Evolutionary conservation across 1,140 invertebrate genomes (phyloP).

Genomic region (Calosoma granatense): DNA sequence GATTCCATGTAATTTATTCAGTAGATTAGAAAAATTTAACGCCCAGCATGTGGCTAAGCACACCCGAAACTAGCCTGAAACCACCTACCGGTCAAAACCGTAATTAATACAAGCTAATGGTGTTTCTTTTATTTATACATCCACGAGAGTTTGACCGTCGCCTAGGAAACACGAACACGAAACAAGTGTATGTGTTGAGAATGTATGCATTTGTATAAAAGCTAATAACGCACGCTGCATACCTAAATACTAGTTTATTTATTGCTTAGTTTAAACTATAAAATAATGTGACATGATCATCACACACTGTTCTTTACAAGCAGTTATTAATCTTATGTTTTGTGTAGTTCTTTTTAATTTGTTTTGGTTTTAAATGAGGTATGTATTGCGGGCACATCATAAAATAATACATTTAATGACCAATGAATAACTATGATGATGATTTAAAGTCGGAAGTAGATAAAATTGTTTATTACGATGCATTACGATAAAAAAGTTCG

Average conservation of each 20-base stretch:
- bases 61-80: conserved; percentile 6
- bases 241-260: neutral
- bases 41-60: conserved; percentile 16
- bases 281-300: neutral
- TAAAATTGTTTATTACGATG: too few species aligned
- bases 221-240: conserved; percentile 1
- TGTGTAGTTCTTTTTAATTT: neutral
- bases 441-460: too few species aligned
- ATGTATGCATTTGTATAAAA: neutral
- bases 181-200: neutral
- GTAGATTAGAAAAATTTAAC: conserved; percentile 19
- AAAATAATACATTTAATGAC: too few species aligned
- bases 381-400: too few species aligned
- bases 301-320: neutral
- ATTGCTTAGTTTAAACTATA: neutral
- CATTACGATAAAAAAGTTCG: too few species aligned
- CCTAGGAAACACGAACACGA: neutral
- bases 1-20: conserved; percentile 16
- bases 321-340: neutral
- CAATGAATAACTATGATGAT: too few species aligned
- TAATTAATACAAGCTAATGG: conserved; percentile 9
- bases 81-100: conserved; percentile 7
- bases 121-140: conserved; percentile 5
- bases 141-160: too few species aligned
- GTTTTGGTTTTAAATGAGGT: too few species aligned